phyloP scores from a whole-genome alignment of 2,797 vertebrate species.

The Gila robusta region DNA sequence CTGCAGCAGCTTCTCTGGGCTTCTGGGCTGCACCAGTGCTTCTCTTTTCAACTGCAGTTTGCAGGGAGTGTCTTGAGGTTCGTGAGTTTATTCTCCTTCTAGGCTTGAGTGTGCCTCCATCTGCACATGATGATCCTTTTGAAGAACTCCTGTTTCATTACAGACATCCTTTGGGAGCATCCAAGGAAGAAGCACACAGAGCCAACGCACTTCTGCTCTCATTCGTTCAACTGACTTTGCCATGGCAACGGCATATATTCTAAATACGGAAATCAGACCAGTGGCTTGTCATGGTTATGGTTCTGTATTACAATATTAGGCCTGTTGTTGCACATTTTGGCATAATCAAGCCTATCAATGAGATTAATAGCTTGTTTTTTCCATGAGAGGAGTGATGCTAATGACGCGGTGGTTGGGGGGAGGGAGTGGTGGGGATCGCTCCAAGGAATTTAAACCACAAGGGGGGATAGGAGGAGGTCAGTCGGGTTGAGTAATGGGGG shows the following conservation, averaged over 20 bases:
- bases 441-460: no score
- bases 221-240: constrained; percentile 27
- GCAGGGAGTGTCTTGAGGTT: constrained; percentile 8
- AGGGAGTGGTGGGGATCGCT: no score
- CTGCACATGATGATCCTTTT: constrained; percentile 5
- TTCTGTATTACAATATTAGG: neutral
- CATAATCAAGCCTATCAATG: neutral
- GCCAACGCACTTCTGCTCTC: constrained; percentile 13
- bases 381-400: constrained; percentile 6
- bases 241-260: constrained; percentile 58
- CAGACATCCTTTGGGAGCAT: constrained; percentile 28
- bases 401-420: no score
- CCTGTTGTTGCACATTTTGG: constrained; percentile 9
- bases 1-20: neutral
- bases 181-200: constrained; percentile 34
- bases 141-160: constrained; percentile 31
- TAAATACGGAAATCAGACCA: constrained; percentile 51
- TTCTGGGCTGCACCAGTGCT: neutral
- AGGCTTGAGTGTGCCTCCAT: constrained; percentile 12
- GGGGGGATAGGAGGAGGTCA: no score
- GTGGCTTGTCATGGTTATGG: constrained; percentile 19
- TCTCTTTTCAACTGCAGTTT: constrained; percentile 17
- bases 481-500: no score
- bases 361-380: constrained; percentile 20
- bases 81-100: neutral